These are phyloP conservation scores for Cynopterus sphinx DNA, from an alignment of 2,797 vertebrate genomes.

Conservation along the genomic window DNA sequence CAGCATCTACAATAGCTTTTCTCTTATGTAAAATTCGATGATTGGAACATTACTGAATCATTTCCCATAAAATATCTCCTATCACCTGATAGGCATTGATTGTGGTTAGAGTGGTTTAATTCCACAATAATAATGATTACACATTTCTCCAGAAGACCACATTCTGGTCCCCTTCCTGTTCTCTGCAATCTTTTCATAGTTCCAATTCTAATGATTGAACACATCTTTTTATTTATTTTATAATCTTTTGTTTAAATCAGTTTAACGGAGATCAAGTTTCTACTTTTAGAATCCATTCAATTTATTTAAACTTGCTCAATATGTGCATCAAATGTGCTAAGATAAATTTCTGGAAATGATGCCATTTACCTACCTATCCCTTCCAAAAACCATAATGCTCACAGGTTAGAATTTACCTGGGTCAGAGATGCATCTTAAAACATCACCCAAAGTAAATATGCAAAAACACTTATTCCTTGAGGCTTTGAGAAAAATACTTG, in stretches of 20 bases:
- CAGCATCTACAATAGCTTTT: not conserved
- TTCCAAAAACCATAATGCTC: not conserved
- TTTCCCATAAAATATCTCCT: not conserved
- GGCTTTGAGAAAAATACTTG: not conserved
- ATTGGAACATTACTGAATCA: not conserved
- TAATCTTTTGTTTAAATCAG: not conserved
- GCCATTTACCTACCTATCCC: not conserved
- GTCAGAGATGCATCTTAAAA: not conserved
- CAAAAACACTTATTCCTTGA: not conserved
- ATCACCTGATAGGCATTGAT: not conserved
- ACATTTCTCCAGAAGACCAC: not conserved
- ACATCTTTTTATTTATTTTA: not conserved
- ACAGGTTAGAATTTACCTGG: not conserved
- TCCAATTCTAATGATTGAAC: not conserved
- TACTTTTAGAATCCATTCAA: not conserved
- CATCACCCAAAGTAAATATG: not conserved
- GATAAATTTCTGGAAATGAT: not conserved
- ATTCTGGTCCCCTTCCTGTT: not conserved
- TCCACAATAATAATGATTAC: not conserved
- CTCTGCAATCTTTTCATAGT: not conserved
- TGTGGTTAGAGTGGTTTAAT: not conserved
- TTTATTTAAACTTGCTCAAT: not conserved
- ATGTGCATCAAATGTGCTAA: not conserved
- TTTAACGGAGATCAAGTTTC: not conserved
- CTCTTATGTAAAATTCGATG: not conserved